A percentile compares a stretch with the other conserved stretches of the same genome.
These are phyloP conservation scores for Philereme transversata DNA, from an alignment of 2,888 invertebrate genomes.

Conservation along the genomic window DNA sequence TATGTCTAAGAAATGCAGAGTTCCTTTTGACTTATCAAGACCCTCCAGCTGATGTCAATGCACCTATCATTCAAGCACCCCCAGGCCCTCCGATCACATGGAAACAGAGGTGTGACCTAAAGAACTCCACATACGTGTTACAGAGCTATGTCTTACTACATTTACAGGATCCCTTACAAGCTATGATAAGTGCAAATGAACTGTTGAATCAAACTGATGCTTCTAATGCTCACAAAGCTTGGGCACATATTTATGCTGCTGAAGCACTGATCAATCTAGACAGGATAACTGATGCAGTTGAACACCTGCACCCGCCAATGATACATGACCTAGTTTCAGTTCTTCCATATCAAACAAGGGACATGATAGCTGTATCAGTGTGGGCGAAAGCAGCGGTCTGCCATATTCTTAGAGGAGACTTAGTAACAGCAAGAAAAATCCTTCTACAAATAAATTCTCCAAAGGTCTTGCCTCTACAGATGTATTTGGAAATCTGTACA, in stretches of 20 bases:
- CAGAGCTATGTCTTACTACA: constrained; percentile 94
- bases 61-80: constrained; percentile 73
- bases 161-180: constrained; percentile 91
- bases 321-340: constrained; percentile 80
- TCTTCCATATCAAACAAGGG: constrained; percentile 72
- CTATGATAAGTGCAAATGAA: constrained; percentile 90
- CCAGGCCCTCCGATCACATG: constrained; percentile 86
- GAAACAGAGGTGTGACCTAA: constrained; percentile 84
- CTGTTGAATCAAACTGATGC: constrained; percentile 88
- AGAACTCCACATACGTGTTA: constrained; percentile 88
- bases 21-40: constrained; percentile 86
- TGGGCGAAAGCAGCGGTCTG: constrained; percentile 82
- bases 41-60: constrained; percentile 60
- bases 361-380: constrained; percentile 77
- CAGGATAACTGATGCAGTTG: constrained; percentile 91
- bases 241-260: constrained; percentile 95
- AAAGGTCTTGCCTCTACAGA: constrained; percentile 77
- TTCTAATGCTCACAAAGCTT: constrained; percentile 84
- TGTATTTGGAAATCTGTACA: constrained; percentile 83
- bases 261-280: constrained; percentile 94
- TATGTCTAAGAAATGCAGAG: constrained; percentile 94
- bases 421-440: constrained; percentile 76
- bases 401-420: constrained; percentile 74
- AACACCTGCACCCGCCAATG: constrained; percentile 91
- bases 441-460: constrained; percentile 78